A percentile compares a stretch with the other conserved stretches of the same genome.
Evolutionary conservation across 2,888 invertebrate genomes (phyloP).

Genomic region (Dolomedes plantarius): DNA sequence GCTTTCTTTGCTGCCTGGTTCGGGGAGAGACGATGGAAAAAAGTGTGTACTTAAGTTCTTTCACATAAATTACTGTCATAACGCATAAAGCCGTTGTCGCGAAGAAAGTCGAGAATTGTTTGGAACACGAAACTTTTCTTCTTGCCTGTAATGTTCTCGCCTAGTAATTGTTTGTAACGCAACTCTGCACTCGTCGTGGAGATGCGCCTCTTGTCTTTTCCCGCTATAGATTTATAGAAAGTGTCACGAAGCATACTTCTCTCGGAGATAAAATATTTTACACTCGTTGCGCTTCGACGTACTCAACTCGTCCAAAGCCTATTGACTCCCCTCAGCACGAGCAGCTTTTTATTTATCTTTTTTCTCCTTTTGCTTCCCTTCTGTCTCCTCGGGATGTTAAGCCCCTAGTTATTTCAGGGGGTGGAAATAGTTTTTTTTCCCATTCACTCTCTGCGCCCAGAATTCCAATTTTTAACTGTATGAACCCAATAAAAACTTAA

Average conservation of each 20-base stretch:
- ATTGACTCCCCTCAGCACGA: constrained; percentile 22
- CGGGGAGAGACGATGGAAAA: constrained; percentile 19
- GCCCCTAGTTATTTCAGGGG: constrained; percentile 55
- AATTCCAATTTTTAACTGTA: constrained; percentile 43
- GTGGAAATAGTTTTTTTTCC: background rate
- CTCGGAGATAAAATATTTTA: constrained; percentile 54
- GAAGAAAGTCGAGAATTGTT: constrained; percentile 70
- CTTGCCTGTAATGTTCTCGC: constrained; percentile 62
- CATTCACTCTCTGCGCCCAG: constrained; percentile 11
- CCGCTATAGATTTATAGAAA: constrained; percentile 58
- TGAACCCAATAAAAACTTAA: constrained; percentile 44
- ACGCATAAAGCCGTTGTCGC: constrained; percentile 72
- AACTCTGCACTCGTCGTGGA: constrained; percentile 69
- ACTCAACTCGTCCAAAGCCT: constrained; percentile 64
- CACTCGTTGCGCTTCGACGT: constrained; percentile 67
- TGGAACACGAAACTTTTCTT: constrained; percentile 55
- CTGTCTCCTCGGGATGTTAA: constrained; percentile 26
- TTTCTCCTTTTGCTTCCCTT: background rate
- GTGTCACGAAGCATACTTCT: constrained; percentile 51
- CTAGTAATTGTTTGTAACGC: constrained; percentile 72
- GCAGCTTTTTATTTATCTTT: constrained; percentile 9
- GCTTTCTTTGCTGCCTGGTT: constrained; percentile 36
- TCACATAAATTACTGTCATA: constrained; percentile 72
- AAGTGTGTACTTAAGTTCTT: constrained; percentile 72
- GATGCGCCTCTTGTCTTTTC: constrained; percentile 52